Evolutionary conservation across 2,113 vertebrate species (phyloP).

Genomic region (Sebastes schlegelii): DNA sequence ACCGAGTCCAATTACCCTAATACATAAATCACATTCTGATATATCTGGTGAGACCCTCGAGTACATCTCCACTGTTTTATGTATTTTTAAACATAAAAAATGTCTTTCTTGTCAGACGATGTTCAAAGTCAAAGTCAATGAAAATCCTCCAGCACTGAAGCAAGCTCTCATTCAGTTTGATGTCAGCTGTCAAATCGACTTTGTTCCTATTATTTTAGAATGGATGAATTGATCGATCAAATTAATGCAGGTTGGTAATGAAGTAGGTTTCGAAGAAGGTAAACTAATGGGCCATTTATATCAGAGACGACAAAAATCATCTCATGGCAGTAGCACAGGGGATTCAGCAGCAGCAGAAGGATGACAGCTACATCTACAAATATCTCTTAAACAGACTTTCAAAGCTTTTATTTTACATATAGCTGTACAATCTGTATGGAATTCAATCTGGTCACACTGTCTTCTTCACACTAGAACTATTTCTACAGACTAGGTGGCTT

Average conservation of each 20-base stretch:
- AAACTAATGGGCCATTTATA: conserved; percentile 37
- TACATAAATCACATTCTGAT: conserved; percentile 34
- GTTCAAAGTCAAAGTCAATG: conserved; percentile 44
- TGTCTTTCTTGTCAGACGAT: conserved; percentile 29
- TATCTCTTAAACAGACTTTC: conserved; percentile 41
- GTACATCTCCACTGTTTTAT: conserved; percentile 28
- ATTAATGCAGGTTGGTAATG: background rate
- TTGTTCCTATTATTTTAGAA: conserved; percentile 20
- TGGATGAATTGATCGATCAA: background rate
- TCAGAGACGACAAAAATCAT: conserved; percentile 14
- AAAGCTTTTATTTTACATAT: conserved; percentile 38
- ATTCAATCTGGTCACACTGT: conserved; percentile 21
- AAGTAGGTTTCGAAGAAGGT: conserved; percentile 15
- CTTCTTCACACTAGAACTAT: conserved; percentile 2
- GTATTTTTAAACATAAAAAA: conserved; percentile 47
- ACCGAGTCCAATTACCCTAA: conserved; percentile 53
- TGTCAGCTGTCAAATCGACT: conserved; percentile 25
- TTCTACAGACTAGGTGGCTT: background rate
- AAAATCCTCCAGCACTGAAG: background rate
- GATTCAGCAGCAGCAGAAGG: conserved; percentile 46
- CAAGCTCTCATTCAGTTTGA: conserved; percentile 19
- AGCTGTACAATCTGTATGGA: conserved; percentile 16
- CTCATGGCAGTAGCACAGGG: conserved; percentile 3
- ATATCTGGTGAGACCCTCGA: conserved; percentile 18
- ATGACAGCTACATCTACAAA: conserved; percentile 44